Percentiles rank a stretch among this genome's conserved stretches.
Conservation (phyloP, 2,797 vertebrate species). For the Acestrorhynchus altus region DNA sequence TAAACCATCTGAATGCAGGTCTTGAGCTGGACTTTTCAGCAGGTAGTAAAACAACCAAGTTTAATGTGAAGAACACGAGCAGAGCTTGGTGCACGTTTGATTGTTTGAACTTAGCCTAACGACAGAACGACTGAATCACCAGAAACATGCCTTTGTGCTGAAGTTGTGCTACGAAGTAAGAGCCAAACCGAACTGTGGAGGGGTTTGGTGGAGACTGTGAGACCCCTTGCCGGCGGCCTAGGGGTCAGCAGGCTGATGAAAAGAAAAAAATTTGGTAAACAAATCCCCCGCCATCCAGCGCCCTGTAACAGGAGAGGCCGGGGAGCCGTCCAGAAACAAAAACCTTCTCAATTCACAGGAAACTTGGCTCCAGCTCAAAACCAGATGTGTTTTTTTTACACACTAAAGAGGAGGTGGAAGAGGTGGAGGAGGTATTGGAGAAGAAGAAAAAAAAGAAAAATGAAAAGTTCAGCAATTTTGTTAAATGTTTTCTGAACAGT, state of each 20-base stretch:
- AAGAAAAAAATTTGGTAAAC: slow-evolving; percentile 69
- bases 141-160: background rate
- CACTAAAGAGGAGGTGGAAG: slow-evolving; percentile 7
- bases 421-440: background rate
- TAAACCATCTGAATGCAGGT: too few species aligned
- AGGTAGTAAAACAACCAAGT: too few species aligned
- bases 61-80: too few species aligned
- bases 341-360: slow-evolving; percentile 74
- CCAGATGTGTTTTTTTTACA: slow-evolving; percentile 74
- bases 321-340: slow-evolving; percentile 75
- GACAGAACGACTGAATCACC: background rate
- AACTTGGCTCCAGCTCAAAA: slow-evolving; percentile 80
- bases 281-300: slow-evolving; percentile 66
- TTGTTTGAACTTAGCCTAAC: background rate
- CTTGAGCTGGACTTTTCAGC: too few species aligned
- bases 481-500: background rate
- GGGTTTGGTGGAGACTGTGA: background rate
- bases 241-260: slow-evolving; percentile 52
- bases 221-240: background rate
- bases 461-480: background rate
- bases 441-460: background rate
- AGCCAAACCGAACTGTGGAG: background rate
- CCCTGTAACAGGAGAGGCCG: slow-evolving; percentile 73
- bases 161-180: too few species aligned
- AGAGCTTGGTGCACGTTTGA: too few species aligned